Conservation (phyloP, 2,797 vertebrate species). For the Pitangus sulphuratus region DNA sequence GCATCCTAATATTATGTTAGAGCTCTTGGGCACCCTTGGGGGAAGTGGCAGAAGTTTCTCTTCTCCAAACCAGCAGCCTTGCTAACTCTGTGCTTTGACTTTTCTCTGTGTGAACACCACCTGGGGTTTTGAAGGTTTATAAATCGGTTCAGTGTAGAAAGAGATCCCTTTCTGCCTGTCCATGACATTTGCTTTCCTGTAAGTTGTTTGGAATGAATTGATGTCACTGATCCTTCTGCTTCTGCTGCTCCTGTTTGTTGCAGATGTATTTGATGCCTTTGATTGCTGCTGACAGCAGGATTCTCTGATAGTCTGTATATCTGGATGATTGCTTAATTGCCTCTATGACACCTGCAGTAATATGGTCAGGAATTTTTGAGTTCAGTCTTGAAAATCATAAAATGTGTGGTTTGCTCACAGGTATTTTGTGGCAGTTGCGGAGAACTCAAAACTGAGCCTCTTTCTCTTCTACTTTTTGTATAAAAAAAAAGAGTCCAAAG, state of each 20-base stretch:
- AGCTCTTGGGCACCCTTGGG: not conserved
- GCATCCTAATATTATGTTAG: not conserved
- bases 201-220: not conserved
- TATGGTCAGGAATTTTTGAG: not conserved
- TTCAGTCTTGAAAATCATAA: not conserved
- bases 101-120: not conserved
- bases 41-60: not conserved
- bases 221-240: not conserved
- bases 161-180: not conserved
- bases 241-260: not conserved
- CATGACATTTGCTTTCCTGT: not conserved
- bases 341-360: not conserved
- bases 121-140: not conserved
- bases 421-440: not conserved
- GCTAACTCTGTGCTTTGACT: not conserved
- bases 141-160: not conserved
- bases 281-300: not conserved
- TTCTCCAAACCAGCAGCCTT: not conserved
- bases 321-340: constrained; percentile 11
- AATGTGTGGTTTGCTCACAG: not conserved
- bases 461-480: not conserved
- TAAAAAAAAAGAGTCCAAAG: not conserved
- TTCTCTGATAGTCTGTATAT: not conserved
- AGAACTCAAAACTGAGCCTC: not conserved
- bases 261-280: not conserved